Percentiles rank a stretch among this genome's conserved stretches.
phyloP scores from a whole-genome alignment of 2,113 vertebrate genomes.

The Camarhynchus parvulus region DNA sequence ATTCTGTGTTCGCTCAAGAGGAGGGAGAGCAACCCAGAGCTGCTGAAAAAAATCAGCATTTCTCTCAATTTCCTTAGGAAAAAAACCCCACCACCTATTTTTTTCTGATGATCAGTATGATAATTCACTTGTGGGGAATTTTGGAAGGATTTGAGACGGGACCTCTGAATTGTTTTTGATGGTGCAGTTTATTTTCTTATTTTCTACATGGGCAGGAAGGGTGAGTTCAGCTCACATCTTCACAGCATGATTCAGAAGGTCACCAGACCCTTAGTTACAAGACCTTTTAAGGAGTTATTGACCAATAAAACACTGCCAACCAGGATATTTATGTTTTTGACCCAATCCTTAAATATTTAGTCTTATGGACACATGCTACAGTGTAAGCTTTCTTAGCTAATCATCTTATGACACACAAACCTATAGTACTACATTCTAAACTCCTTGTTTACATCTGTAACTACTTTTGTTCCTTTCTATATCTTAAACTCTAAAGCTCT shows the following conservation, averaged over 20 bases:
- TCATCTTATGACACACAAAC: background rate
- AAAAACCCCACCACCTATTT: accelerated
- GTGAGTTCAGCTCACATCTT: background rate
- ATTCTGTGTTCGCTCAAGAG: background rate
- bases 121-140: background rate
- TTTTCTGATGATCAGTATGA: background rate
- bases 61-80: background rate
- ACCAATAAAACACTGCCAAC: background rate
- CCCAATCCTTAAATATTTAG: background rate
- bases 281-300: background rate
- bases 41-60: background rate
- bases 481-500: background rate
- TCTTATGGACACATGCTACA: background rate
- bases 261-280: background rate
- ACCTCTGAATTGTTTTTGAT: background rate
- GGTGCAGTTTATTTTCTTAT: background rate
- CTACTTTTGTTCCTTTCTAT: background rate
- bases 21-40: background rate
- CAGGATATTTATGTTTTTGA: background rate
- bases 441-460: background rate
- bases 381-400: background rate
- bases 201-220: background rate
- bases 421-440: background rate
- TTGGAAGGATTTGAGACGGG: background rate
- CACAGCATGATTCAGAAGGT: background rate